These are phyloP conservation scores for Axea sp. DNA, from an alignment of 2,888 invertebrate genomes.

Conservation along the genomic window DNA sequence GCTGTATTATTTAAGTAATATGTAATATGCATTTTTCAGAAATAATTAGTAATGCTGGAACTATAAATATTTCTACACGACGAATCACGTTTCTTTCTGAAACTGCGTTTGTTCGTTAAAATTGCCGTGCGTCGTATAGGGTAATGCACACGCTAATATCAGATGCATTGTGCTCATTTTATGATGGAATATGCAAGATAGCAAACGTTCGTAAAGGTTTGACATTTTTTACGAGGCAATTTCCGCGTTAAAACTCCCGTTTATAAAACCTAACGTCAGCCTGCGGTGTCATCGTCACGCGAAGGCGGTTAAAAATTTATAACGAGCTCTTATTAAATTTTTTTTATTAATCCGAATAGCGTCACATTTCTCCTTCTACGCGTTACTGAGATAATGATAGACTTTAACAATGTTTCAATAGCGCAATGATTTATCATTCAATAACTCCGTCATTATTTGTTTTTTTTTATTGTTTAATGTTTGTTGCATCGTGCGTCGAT, in stretches of 20 bases:
- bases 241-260: conserved; percentile 44
- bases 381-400: conserved; percentile 3
- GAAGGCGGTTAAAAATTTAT: conserved; percentile 39
- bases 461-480: conserved; percentile 1
- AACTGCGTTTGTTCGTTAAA: too few species aligned
- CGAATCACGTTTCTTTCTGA: too few species aligned
- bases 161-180: conserved; percentile 45
- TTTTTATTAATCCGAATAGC: conserved; percentile 32
- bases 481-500: not conserved
- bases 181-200: conserved; percentile 51
- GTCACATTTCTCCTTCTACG: conserved; percentile 3
- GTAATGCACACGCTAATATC: conserved; percentile 21
- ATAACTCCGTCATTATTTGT: not conserved
- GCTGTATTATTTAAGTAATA: too few species aligned
- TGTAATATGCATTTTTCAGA: too few species aligned
- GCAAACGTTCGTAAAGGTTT: conserved; percentile 45
- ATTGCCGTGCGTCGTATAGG: too few species aligned
- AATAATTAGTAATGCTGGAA: too few species aligned
- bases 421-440: conserved; percentile 14
- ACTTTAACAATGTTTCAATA: conserved; percentile 7
- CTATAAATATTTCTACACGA: too few species aligned
- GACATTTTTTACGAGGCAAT: conserved; percentile 55
- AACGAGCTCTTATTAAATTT: conserved; percentile 48
- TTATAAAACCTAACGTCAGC: conserved; percentile 53
- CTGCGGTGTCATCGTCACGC: conserved; percentile 37